These are phyloP conservation scores for Mustela nigripes DNA, from an alignment of 2,113 vertebrate species.

Conservation along the genomic window DNA sequence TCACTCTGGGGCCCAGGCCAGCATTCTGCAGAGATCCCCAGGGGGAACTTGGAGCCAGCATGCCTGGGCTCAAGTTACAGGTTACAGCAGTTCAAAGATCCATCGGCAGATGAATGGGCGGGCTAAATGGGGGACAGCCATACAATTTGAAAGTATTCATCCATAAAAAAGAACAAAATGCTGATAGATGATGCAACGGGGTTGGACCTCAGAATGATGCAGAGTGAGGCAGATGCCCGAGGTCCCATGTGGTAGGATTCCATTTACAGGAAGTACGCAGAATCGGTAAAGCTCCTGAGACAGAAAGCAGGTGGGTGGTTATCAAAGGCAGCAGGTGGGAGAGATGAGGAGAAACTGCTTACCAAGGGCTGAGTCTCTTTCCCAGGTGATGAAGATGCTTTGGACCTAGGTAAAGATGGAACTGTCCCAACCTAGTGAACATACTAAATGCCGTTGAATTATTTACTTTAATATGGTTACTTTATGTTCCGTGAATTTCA, in stretches of 20 bases:
- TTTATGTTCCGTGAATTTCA: not conserved
- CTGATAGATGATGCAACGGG: rapidly evolving
- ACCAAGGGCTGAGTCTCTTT: not conserved
- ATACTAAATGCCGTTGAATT: not conserved
- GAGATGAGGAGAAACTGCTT: not conserved
- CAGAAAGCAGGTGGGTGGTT: not conserved
- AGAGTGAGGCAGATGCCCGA: not conserved
- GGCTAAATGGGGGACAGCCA: not conserved
- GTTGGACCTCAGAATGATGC: not conserved
- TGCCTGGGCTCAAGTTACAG: not conserved
- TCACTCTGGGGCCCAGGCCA: not conserved
- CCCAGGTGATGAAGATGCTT: not conserved
- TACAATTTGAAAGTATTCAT: not conserved
- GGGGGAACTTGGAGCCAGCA: not conserved
- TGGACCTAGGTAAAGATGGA: not conserved
- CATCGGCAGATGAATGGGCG: no score
- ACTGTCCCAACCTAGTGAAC: rapidly evolving
- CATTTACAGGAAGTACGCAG: not conserved
- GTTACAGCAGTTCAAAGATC: not conserved
- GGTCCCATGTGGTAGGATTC: not conserved
- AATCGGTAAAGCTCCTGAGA: not conserved
- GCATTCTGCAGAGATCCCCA: not conserved
- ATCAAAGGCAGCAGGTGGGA: not conserved
- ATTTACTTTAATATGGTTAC: not conserved
- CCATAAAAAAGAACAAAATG: not conserved